A percentile compares a stretch with the other conserved stretches of the same genome.
Evolutionary conservation across 2,797 vertebrate species (phyloP).

Genomic region (Pampus argenteus): DNA sequence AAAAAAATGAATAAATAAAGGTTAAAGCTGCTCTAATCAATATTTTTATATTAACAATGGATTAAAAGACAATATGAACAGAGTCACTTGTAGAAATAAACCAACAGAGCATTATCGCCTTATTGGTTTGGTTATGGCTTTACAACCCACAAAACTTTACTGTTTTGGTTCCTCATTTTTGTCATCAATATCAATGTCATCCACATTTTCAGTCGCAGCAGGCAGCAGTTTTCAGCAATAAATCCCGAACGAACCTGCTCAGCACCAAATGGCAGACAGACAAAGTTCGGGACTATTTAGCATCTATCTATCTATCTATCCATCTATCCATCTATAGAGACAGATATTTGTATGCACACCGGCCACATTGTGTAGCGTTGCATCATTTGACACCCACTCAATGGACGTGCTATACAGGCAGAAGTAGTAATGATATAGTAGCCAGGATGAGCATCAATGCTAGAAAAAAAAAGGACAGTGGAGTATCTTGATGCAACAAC

Average conservation of each 20-base stretch:
- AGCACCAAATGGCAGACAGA: not conserved
- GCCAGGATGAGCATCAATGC: not conserved
- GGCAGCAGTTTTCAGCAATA: constrained; percentile 4
- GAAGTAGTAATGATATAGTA: not conserved
- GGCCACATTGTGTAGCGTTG: not conserved
- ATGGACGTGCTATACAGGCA: not conserved
- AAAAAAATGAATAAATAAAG: too few species aligned
- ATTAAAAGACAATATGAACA: not conserved
- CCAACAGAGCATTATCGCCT: constrained; percentile 5
- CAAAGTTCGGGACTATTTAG: not conserved
- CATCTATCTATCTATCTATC: too few species aligned
- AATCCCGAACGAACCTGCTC: constrained; percentile 10
- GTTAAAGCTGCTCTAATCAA: constrained; percentile 28
- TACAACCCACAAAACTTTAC: constrained; percentile 2
- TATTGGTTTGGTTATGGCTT: constrained; percentile 28
- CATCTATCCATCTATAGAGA: constrained; percentile 11
- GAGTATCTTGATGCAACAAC: constrained; percentile 3
- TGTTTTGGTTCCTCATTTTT: constrained; percentile 19
- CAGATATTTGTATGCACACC: not conserved
- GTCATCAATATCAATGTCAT: too few species aligned
- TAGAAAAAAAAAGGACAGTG: not conserved
- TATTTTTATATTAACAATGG: constrained; percentile 28
- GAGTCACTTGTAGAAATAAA: not conserved
- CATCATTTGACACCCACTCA: not conserved
- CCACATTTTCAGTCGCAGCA: constrained; percentile 10